Percentiles rank a stretch among this genome's conserved stretches.
phyloP scores from a whole-genome alignment of 2,797 vertebrate genomes.

The Eupleurogrammus muticus region DNA sequence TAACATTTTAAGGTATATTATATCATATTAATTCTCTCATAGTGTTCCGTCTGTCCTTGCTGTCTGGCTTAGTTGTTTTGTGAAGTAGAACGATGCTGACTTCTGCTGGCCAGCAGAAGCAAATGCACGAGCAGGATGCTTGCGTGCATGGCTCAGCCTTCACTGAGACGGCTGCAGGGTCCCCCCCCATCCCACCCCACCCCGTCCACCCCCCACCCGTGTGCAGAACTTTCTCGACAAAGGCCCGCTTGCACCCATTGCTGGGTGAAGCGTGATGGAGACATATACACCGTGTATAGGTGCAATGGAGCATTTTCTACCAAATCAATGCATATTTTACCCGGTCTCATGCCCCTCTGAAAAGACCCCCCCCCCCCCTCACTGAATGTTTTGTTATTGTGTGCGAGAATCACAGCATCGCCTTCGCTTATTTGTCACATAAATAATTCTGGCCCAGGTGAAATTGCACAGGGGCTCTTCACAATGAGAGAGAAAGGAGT shows the following conservation, averaged over 20 bases:
- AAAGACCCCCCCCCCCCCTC: not conserved
- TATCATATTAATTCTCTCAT: not conserved
- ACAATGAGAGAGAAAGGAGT: conserved; percentile 4
- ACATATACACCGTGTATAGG: not conserved
- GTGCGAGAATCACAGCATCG: conserved; percentile 1
- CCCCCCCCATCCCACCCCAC: no score
- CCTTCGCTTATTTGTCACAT: conserved; percentile 24
- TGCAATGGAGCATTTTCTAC: not conserved
- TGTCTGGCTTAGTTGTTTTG: not conserved
- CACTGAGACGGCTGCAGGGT: not conserved
- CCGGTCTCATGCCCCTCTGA: conserved; percentile 5
- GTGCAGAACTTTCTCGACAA: conserved; percentile 7
- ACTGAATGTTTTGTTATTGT: not conserved
- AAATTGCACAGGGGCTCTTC: conserved; percentile 1
- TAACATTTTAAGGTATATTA: not conserved
- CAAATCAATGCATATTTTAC: not conserved
- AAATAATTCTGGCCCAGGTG: conserved; percentile 23
- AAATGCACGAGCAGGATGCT: conserved; percentile 33
- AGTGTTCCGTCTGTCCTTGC: not conserved
- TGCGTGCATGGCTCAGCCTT: not conserved
- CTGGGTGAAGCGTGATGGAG: not conserved
- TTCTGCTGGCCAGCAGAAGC: conserved; percentile 49
- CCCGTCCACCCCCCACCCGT: no score
- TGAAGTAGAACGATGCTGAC: conserved; percentile 53
- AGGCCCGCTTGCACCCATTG: not conserved